Evolutionary conservation across 2,113 vertebrate species (phyloP).

Genomic region (Ptychochromis oligacanthus): DNA sequence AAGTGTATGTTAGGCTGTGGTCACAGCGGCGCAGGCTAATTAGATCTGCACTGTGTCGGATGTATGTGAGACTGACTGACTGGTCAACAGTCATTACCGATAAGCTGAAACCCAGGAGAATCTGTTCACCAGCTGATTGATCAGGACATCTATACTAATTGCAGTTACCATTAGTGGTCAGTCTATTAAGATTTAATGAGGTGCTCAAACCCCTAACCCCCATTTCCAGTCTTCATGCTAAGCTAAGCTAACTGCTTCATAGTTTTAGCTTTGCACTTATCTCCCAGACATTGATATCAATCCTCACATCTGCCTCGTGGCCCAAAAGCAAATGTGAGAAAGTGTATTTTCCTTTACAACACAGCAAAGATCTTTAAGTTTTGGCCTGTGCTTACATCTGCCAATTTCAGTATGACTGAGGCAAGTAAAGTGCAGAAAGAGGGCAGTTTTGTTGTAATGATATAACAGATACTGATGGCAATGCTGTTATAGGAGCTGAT

Average conservation of each 20-base stretch:
- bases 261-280: no score
- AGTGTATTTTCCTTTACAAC: neutral
- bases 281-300: neutral
- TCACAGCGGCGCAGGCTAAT: neutral
- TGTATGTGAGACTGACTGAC: neutral
- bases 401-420: constrained; percentile 18
- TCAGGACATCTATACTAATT: neutral
- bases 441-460: constrained; percentile 38
- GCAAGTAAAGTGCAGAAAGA: constrained; percentile 41
- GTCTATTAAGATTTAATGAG: neutral
- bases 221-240: neutral
- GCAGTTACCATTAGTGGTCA: neutral
- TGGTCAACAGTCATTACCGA: neutral
- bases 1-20: neutral
- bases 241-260: neutral
- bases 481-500: constrained; percentile 57
- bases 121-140: neutral
- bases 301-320: neutral
- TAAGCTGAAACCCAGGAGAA: neutral
- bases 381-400: neutral
- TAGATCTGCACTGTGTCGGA: neutral
- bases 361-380: neutral
- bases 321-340: neutral
- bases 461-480: constrained; percentile 63
- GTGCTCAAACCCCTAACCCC: neutral